phyloP scores from a whole-genome alignment of 2,888 invertebrate genomes.

The Teleogryllus oceanicus region DNA sequence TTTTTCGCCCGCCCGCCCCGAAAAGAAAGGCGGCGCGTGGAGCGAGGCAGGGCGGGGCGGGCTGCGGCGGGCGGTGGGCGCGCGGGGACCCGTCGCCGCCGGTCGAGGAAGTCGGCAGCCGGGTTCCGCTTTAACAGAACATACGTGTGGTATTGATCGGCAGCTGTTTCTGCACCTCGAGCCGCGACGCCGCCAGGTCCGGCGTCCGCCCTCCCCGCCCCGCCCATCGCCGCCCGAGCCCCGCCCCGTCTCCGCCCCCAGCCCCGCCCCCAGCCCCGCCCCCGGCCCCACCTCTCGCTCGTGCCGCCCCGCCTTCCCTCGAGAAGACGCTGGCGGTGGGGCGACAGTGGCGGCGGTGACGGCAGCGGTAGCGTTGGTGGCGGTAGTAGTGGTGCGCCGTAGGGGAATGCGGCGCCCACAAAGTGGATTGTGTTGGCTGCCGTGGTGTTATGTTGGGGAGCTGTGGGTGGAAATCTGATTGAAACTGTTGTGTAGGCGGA shows the following conservation, averaged over 20 bases:
- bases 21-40: no score
- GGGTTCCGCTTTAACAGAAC: conserved; percentile 1
- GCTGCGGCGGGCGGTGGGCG: neutral
- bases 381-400: no score
- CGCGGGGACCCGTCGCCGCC: neutral
- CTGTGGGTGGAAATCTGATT: no score
- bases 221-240: conserved; percentile 32
- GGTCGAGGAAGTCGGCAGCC: neutral
- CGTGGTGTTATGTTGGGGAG: no score
- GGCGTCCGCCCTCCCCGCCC: neutral
- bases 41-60: neutral
- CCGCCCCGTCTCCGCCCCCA: conserved; percentile 25
- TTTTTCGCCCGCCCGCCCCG: no score
- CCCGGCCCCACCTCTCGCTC: conserved; percentile 32
- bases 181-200: conserved; percentile 18
- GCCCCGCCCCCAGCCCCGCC: neutral
- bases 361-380: no score
- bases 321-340: conserved; percentile 23
- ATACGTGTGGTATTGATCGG: conserved; percentile 18
- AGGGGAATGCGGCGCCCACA: no score
- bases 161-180: conserved; percentile 18
- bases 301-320: conserved; percentile 24
- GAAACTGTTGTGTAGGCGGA: no score
- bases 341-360: neutral
- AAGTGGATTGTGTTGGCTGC: no score